Conservation (phyloP, 1,140 invertebrate species). For the Oreohelix idahoensis region DNA sequence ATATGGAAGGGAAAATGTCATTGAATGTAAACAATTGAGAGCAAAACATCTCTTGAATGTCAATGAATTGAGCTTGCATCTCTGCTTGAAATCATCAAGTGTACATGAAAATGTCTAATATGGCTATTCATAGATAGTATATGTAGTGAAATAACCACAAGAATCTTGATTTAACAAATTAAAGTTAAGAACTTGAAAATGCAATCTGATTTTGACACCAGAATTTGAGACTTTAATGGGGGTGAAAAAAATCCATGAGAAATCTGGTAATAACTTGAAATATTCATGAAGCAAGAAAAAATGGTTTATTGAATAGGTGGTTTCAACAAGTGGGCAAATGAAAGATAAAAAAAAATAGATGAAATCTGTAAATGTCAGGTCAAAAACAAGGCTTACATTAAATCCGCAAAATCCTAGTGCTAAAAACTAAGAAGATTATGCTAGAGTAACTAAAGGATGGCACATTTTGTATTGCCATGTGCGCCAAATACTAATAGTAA, state of each 20-base stretch:
- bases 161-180: not conserved
- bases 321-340: no score
- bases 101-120: constrained; percentile 7
- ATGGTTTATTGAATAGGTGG: no score
- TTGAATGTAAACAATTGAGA: constrained; percentile 14
- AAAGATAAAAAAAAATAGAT: not conserved
- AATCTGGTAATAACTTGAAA: not conserved
- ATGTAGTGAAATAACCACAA: not conserved
- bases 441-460: no score
- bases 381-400: no score
- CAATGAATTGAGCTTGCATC: constrained; percentile 8
- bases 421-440: no score
- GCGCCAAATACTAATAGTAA: no score
- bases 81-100: constrained; percentile 14
- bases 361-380: no score
- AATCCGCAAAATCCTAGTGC: no score
- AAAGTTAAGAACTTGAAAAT: not conserved
- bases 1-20: constrained; percentile 17
- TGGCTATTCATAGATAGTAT: not conserved
- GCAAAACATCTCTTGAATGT: constrained; percentile 11
- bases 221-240: not conserved
- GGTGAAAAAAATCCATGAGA: not conserved
- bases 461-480: no score
- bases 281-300: no score
- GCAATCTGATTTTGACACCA: not conserved